Evolutionary conservation across 1,140 invertebrate species (phyloP).

Genomic region (Leucophenga varia): DNA sequence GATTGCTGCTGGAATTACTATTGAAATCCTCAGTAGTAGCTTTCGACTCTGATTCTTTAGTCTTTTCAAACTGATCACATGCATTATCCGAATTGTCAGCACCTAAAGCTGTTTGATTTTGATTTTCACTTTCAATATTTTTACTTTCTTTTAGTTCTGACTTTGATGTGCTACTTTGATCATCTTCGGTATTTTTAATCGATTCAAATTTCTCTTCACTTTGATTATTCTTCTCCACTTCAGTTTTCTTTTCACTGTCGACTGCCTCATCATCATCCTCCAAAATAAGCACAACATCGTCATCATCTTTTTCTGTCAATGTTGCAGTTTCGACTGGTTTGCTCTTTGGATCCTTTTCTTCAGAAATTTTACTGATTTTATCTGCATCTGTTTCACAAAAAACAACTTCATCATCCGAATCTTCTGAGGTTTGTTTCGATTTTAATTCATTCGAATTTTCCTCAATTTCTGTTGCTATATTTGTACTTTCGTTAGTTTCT

Average conservation of each 20-base stretch:
- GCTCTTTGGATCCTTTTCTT: not conserved
- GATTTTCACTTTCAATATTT: not conserved
- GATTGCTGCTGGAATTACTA: slow-evolving; percentile 43
- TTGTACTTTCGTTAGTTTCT: not conserved
- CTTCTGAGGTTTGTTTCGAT: slow-evolving; percentile 6
- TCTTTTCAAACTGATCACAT: slow-evolving; percentile 42
- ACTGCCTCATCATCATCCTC: slow-evolving; percentile 36
- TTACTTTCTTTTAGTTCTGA: not conserved
- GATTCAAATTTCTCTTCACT: slow-evolving; percentile 17
- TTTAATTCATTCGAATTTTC: not conserved
- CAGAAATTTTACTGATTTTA: slow-evolving; percentile 1
- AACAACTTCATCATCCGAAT: slow-evolving; percentile 44
- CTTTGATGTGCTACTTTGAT: not conserved
- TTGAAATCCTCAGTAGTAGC: slow-evolving; percentile 20
- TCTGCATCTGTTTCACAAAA: slow-evolving; percentile 36
- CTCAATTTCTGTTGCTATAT: not conserved
- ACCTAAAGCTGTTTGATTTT: slow-evolving; percentile 16
- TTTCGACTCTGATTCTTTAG: not conserved
- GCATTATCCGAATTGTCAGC: slow-evolving; percentile 51
- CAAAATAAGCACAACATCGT: slow-evolving; percentile 34
- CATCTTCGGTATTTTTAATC: slow-evolving; percentile 8
- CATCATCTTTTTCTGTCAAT: slow-evolving; percentile 14
- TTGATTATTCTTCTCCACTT: not conserved
- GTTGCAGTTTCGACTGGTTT: not conserved
- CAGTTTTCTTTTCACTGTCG: not conserved